These are phyloP conservation scores for Labrus mixtus DNA, from an alignment of 2,113 vertebrate genomes.

Conservation along the genomic window DNA sequence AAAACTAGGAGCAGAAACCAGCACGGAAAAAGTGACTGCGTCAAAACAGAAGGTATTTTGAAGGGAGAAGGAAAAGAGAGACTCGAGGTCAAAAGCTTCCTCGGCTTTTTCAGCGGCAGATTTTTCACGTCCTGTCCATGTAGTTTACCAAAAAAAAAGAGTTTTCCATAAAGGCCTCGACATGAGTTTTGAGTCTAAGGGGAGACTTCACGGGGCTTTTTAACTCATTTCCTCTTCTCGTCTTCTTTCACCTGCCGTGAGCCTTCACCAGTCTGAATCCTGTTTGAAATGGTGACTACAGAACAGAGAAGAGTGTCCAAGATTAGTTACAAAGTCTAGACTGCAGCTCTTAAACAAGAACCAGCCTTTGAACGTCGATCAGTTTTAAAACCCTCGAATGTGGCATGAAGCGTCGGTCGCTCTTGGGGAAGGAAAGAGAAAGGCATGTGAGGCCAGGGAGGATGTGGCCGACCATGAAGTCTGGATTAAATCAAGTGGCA, in stretches of 20 bases:
- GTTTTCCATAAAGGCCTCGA: conserved; percentile 12
- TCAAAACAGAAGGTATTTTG: conserved; percentile 61
- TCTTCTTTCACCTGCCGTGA: conserved; percentile 33
- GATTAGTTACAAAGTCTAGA: conserved; percentile 20
- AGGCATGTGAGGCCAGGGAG: conserved; percentile 3
- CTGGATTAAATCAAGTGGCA: conserved; percentile 17
- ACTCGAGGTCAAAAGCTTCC: conserved; percentile 33
- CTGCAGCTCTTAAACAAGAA: conserved; percentile 33
- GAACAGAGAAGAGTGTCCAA: conserved; percentile 6
- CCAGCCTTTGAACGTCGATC: conserved; percentile 23
- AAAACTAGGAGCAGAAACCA: conserved; percentile 60
- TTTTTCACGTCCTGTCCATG: conserved; percentile 29
- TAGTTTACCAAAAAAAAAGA: not conserved
- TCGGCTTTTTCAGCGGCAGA: conserved; percentile 11
- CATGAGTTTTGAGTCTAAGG: conserved; percentile 6
- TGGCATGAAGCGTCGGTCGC: conserved; percentile 3
- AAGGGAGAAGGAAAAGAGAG: conserved; percentile 36
- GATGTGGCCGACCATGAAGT: conserved; percentile 3
- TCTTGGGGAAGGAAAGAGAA: not conserved
- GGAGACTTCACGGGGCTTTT: conserved; percentile 1
- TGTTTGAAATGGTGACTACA: conserved; percentile 35
- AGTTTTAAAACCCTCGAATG: conserved; percentile 4
- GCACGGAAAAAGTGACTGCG: conserved; percentile 69
- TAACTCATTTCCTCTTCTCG: not conserved
- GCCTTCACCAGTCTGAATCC: conserved; percentile 6